Evolutionary conservation across 2,888 invertebrate genomes (phyloP).

Genomic region (Trachelus stipa): DNA sequence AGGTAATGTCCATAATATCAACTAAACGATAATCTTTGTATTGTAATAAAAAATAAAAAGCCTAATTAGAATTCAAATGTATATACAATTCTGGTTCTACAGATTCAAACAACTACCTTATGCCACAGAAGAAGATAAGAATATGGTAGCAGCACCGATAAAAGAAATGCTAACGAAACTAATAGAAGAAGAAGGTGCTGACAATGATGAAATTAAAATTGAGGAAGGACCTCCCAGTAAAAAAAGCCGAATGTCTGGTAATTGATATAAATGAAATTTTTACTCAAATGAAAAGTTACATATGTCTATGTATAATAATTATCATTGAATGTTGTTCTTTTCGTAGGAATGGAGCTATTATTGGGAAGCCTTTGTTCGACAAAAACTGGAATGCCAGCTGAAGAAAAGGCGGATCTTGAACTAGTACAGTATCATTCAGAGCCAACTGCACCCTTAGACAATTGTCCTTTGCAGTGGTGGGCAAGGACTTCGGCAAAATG

Average conservation of each 20-base stretch:
- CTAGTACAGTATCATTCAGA: constrained; percentile 67
- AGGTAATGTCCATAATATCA: constrained; percentile 44
- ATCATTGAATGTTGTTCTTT: constrained; percentile 15
- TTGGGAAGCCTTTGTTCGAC: constrained; percentile 60
- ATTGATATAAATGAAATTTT: not conserved
- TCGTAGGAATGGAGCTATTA: constrained; percentile 65
- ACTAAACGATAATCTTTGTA: not conserved
- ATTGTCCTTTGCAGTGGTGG: constrained; percentile 69
- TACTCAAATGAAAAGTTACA: not conserved
- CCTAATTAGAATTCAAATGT: not conserved
- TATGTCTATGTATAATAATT: not conserved
- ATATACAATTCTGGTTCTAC: constrained; percentile 4
- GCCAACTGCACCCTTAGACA: constrained; percentile 64
- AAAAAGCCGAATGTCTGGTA: constrained; percentile 63
- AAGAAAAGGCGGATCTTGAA: constrained; percentile 66
- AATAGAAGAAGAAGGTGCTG: constrained; percentile 57
- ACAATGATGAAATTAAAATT: constrained; percentile 33
- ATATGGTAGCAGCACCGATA: constrained; percentile 58
- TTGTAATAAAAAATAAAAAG: not conserved
- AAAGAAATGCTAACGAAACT: constrained; percentile 63
- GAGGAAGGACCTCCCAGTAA: constrained; percentile 55
- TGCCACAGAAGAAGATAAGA: constrained; percentile 65
- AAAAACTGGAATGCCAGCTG: constrained; percentile 62
- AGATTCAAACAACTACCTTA: constrained; percentile 68
- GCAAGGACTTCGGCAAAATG: constrained; percentile 61